Evolutionary conservation across 2,888 invertebrate genomes (phyloP), one percentile per base, ranked within the genome.

Genomic region (Clitarchus hookeri): DNA sequence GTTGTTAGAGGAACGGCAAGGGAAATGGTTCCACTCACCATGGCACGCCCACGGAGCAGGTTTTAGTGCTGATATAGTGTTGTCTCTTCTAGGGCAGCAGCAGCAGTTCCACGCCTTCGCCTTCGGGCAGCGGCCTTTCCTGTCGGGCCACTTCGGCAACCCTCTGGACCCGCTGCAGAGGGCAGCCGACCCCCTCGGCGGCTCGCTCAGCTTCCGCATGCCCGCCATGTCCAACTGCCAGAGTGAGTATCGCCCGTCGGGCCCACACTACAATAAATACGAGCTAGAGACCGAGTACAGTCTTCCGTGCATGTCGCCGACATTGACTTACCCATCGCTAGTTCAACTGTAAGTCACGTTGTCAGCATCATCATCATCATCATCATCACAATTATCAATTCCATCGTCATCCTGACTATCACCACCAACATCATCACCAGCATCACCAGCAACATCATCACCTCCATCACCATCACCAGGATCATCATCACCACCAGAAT

Each of bases 11-110:
- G 13, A 53, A 19, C 53, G 19, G 65, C 65, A 23, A 44, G n/a
- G n/a, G 6, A 23, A 53, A 25, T 16, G 26, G n/a, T 9, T 13
- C 48, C 16, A 44, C 25, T n/a, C 19, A 23, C 26, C n/a, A 65
- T 87, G 86, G 83, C 54, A n/a, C 26, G 44, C 48, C 78, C 85
- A 65, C 77, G 79, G 88, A 85, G 87, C 88, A 88, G 88, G 87
- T 86, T 87, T 88, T 87, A 88, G 87, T 87, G 87, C 88, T 88
- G 87, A 88, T 88, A 90, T 92, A 97, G 96, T 97, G 96, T 94
- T 97, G 93, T 96, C 96, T 93, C 95, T 97, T 94, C 93, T 96
- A 98, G 98, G 98, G 93, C 97, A 97, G 93, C 98, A 98, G 93
- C 97, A 98, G 93, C 97, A 97, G 93, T 97, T 98, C 92, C 97